Evolutionary conservation across 2,797 vertebrate genomes (phyloP).

Genomic region (Chanos chanos): DNA sequence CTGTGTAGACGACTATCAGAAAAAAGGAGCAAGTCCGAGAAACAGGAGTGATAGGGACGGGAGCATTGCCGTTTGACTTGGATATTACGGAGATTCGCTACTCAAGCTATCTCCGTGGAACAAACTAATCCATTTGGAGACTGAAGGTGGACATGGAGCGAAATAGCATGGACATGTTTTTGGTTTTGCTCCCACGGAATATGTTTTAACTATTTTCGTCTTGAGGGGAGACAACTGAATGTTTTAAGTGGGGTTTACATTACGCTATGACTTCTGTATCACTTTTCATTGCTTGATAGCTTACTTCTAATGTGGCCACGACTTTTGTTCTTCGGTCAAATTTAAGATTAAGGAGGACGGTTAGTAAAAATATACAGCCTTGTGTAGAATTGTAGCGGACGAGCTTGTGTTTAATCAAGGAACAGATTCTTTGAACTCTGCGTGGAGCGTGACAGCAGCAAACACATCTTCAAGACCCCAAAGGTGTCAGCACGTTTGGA

Average conservation of each 20-base stretch:
- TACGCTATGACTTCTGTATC: too few species aligned
- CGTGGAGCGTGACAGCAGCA: background rate
- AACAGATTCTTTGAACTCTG: background rate
- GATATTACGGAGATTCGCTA: background rate
- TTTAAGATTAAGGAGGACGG: too few species aligned
- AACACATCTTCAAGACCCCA: constrained; percentile 12
- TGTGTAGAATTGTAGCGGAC: too few species aligned
- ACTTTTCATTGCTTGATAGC: too few species aligned
- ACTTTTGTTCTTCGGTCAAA: too few species aligned
- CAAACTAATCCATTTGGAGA: background rate
- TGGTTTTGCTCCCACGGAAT: background rate
- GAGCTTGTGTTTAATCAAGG: too few species aligned
- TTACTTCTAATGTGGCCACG: too few species aligned
- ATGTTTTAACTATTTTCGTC: background rate
- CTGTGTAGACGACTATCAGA: background rate
- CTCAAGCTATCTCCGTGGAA: background rate
- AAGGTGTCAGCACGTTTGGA: background rate
- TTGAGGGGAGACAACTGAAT: too few species aligned
- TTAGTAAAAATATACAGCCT: too few species aligned
- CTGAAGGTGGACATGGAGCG: background rate
- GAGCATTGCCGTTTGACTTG: background rate
- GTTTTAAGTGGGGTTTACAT: too few species aligned
- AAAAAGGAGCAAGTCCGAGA: too few species aligned
- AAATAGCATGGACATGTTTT: background rate
- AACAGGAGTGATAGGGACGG: too few species aligned